These are phyloP conservation scores for Falco naumanni DNA, from an alignment of 2,797 vertebrate species.

Conservation along the genomic window DNA sequence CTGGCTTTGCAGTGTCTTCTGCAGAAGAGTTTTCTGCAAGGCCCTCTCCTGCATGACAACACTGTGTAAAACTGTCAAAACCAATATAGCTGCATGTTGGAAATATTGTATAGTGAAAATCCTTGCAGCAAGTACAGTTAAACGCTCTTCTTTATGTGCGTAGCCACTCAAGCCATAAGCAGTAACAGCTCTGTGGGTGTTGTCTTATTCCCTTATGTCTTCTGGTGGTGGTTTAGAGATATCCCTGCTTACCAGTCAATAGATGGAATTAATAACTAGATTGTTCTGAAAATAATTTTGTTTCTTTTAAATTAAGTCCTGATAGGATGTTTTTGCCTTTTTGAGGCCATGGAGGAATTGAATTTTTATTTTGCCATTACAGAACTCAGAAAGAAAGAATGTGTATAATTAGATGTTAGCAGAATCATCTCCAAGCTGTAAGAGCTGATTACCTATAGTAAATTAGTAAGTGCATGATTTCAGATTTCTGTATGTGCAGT, in stretches of 20 bases:
- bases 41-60: neutral
- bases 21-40: slow-evolving; percentile 1
- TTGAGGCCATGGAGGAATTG: neutral
- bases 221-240: neutral
- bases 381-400: neutral
- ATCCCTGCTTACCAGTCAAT: neutral
- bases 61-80: neutral
- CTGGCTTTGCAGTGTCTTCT: neutral
- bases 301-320: neutral
- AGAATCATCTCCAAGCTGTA: neutral
- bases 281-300: neutral
- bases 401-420: neutral
- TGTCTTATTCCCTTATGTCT: neutral
- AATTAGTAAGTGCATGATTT: neutral
- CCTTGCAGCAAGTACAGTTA: neutral
- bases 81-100: neutral
- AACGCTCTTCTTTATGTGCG: neutral
- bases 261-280: neutral
- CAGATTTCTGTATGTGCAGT: neutral
- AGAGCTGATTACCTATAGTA: neutral
- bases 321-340: neutral
- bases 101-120: neutral
- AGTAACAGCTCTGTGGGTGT: neutral
- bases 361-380: neutral
- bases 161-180: neutral